These are phyloP conservation scores for Axis porcinus DNA, from an alignment of 2,113 vertebrate genomes.

Conservation along the genomic window DNA sequence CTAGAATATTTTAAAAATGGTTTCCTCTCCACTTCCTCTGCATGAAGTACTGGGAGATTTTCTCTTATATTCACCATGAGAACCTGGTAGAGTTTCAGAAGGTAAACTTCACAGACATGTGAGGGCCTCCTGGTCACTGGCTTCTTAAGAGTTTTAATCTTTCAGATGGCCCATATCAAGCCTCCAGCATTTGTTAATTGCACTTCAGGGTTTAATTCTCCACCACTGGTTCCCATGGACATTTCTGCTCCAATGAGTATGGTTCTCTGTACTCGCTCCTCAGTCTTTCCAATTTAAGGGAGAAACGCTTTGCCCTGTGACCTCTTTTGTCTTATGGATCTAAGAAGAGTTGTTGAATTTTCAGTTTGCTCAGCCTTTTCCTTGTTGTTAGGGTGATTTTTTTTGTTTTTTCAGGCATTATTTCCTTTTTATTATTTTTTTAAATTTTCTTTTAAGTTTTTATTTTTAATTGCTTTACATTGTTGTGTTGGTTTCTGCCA, in stretches of 20 bases:
- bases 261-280: not conserved
- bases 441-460: not conserved
- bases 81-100: not conserved
- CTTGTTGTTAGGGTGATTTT: not conserved
- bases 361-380: not conserved
- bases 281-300: not conserved
- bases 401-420: not conserved
- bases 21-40: not conserved
- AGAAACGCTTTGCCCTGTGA: not conserved
- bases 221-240: not conserved
- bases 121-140: not conserved
- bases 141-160: not conserved
- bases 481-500: not conserved
- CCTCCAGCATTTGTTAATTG: not conserved
- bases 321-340: not conserved
- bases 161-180: too few species aligned
- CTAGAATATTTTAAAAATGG: not conserved
- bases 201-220: not conserved
- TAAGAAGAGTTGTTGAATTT: not conserved
- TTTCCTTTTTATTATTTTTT: not conserved
- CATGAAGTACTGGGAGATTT: not conserved
- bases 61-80: not conserved
- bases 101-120: not conserved
- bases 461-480: not conserved
- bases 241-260: not conserved